Percentiles rank a stretch among this genome's conserved stretches.
phyloP scores from a whole-genome alignment of 2,797 vertebrate species.

The Sternarchorhynchus goeldii region DNA sequence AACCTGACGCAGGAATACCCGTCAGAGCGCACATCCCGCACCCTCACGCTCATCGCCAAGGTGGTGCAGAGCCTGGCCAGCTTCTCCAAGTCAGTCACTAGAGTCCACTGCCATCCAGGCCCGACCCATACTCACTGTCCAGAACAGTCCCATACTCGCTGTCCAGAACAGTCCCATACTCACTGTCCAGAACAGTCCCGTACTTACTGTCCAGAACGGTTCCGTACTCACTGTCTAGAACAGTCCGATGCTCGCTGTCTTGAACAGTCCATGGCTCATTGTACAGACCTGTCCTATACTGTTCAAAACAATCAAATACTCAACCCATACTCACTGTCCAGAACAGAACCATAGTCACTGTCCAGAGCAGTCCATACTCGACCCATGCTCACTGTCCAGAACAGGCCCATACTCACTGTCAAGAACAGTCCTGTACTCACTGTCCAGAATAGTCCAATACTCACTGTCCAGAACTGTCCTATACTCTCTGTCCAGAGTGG shows the following conservation, averaged over 20 bases:
- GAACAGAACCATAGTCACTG: too few relatives aligned
- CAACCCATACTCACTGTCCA: not conserved
- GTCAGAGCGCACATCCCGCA: slow-evolving; percentile 91
- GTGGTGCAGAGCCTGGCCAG: slow-evolving; percentile 99
- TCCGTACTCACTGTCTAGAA: too few relatives aligned
- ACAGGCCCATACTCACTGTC: too few relatives aligned
- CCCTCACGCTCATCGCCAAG: slow-evolving; percentile 96
- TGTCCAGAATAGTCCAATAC: not conserved
- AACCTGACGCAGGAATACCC: slow-evolving; percentile 97
- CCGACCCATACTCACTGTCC: slow-evolving; percentile 15
- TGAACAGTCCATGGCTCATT: too few relatives aligned
- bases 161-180: not conserved
- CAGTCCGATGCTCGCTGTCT: too few relatives aligned
- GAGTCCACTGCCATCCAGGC: slow-evolving; percentile 49
- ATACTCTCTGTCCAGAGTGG: not conserved
- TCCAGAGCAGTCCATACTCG: too few relatives aligned
- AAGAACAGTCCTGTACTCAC: too few relatives aligned
- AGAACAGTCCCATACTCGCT: not conserved
- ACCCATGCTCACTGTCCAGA: not conserved
- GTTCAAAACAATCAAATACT: too few relatives aligned
- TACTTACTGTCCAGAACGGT: not conserved
- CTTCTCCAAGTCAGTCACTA: slow-evolving; percentile 91
- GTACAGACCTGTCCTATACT: too few relatives aligned
- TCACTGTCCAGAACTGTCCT: not conserved
- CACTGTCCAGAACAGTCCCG: not conserved